Evolutionary conservation across 1,140 invertebrate genomes (phyloP).

Genomic region (Lucilia sericata): DNA sequence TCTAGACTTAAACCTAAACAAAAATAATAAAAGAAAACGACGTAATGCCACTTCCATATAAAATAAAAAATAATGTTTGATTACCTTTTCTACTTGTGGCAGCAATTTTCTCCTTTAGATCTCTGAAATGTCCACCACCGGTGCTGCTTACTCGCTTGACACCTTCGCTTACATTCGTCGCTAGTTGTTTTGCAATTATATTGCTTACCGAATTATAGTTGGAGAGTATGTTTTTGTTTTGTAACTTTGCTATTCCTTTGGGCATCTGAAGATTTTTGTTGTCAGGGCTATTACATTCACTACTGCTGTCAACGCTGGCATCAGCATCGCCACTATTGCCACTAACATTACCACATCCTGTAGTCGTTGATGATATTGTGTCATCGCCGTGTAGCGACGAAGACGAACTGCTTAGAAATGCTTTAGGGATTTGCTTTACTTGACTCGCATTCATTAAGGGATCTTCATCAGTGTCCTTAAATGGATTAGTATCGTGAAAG

Average conservation of each 20-base stretch:
- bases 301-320: background rate
- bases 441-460: background rate
- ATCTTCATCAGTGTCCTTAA: constrained; percentile 56
- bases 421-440: background rate
- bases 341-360: background rate
- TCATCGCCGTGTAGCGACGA: constrained; percentile 40
- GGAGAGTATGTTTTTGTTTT: constrained; percentile 59
- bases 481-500: constrained; percentile 64
- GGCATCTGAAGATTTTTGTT: constrained; percentile 33
- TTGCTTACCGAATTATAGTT: constrained; percentile 60
- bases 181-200: constrained; percentile 64
- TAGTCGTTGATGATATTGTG: constrained; percentile 50
- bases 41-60: background rate
- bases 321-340: background rate
- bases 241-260: constrained; percentile 52
- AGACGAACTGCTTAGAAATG: background rate
- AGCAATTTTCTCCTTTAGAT: constrained; percentile 70
- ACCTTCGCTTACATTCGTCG: constrained; percentile 58
- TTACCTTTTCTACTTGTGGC: constrained; percentile 63
- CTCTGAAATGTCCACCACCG: constrained; percentile 69
- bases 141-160: constrained; percentile 61
- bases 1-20: constrained; percentile 19
- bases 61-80: background rate
- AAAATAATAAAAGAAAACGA: background rate
- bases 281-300: constrained; percentile 9